phyloP scores from a whole-genome alignment of 2,113 vertebrate species.

The Chionis minor region DNA sequence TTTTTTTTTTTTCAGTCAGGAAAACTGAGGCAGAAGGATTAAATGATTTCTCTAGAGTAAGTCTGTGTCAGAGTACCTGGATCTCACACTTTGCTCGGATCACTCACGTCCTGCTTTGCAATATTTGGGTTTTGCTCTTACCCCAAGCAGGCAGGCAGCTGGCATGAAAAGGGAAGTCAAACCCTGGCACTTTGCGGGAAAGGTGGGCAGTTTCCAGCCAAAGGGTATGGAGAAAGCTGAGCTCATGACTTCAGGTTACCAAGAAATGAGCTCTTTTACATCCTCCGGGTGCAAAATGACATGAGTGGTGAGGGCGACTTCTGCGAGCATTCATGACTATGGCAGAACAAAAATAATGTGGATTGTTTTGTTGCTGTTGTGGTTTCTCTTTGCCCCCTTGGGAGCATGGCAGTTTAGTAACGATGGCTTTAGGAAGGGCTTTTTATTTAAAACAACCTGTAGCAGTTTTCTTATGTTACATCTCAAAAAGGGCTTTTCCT shows the following conservation, averaged over 20 bases:
- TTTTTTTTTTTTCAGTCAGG: not conserved
- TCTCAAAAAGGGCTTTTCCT: not conserved
- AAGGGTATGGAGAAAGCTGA: not conserved
- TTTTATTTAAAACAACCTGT: slow-evolving; percentile 21
- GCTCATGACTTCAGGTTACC: not conserved
- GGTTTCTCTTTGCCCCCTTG: too few species aligned
- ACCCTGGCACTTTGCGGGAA: not conserved
- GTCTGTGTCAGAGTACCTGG: not conserved
- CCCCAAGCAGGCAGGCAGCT: not conserved
- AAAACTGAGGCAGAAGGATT: not conserved
- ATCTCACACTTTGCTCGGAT: not conserved
- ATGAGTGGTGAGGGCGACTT: not conserved
- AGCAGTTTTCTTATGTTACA: not conserved
- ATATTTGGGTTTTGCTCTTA: not conserved
- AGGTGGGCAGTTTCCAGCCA: not conserved
- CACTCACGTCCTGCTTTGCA: not conserved
- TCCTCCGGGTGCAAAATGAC: not conserved
- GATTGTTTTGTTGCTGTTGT: not conserved
- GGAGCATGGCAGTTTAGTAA: not conserved
- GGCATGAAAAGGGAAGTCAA: not conserved
- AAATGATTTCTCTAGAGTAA: not conserved
- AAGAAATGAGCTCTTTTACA: not conserved
- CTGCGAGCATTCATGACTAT: not conserved
- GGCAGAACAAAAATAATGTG: not conserved
- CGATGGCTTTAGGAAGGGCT: not conserved